Conservation (phyloP, 2,797 vertebrate genomes). For the Bradypodion ventrale region DNA sequence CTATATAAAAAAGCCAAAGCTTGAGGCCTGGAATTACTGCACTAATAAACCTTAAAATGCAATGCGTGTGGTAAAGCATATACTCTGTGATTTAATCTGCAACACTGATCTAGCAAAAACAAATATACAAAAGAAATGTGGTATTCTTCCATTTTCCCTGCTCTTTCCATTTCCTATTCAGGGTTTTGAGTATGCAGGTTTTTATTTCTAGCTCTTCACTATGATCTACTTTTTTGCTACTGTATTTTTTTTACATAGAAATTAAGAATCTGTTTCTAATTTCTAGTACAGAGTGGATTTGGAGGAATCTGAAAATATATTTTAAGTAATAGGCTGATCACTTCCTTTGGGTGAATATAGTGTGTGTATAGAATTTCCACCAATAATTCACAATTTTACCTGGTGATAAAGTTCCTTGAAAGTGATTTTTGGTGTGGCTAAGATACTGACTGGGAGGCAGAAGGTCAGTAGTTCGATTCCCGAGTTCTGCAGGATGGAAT, state of each 20-base stretch:
- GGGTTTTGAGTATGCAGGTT: not conserved
- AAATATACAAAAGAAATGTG: constrained; percentile 37
- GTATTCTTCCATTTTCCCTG: constrained; percentile 25
- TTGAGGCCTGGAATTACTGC: constrained; percentile 34
- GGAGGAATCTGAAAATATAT: not conserved
- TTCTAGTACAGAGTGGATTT: not conserved
- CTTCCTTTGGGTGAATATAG: not conserved
- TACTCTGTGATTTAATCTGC: constrained; percentile 54
- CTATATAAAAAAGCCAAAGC: constrained; percentile 44
- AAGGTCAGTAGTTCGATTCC: too few relatives aligned
- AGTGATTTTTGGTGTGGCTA: not conserved
- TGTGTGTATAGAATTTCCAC: not conserved
- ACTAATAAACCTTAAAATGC: constrained; percentile 53
- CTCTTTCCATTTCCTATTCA: constrained; percentile 24
- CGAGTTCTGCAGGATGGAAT: too few relatives aligned
- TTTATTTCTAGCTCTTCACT: constrained; percentile 55
- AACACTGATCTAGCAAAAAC: constrained; percentile 37
- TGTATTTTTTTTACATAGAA: constrained; percentile 43
- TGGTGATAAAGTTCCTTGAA: not conserved
- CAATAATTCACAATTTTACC: not conserved
- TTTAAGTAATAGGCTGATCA: not conserved
- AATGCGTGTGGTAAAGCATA: constrained; percentile 50
- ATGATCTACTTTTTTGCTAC: constrained; percentile 40
- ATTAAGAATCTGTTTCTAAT: constrained; percentile 34
- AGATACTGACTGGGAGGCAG: too few relatives aligned